Evolutionary conservation across 1,140 invertebrate species (phyloP), one percentile per base, ranked within the genome.

Genomic region (Saxidomus purpurata): DNA sequence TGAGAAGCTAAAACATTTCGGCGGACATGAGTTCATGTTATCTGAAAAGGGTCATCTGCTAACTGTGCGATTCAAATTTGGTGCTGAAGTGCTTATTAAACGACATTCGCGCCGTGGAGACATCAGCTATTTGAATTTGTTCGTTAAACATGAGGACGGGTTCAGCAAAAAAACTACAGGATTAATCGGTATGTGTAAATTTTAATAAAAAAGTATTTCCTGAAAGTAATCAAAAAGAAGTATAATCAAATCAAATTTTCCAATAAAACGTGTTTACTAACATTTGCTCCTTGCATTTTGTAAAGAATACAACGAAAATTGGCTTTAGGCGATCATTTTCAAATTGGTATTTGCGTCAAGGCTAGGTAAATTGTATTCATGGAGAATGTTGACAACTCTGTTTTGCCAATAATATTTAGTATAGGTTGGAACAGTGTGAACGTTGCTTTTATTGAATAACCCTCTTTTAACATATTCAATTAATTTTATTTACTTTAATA

Each of bases 131-230:
- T 47, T 86, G 6, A 74, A 71, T 22, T 22, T 86, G 0, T 86
- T 36, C 25, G 43, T 86, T 0, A 74, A 86, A 15, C 67, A 76
- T 55, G 83, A 86, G 55, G 69, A 86, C n/a, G 67, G 67, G 17
- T 86, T 86, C 38, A 86, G 83, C 36, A 74, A 74, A 34, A 40
- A 31, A n/a, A 31, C 83, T 6, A 69, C 40, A 8, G 83, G 83
- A 43, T 61, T 86, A 36, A 67, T 86, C 25, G 83, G 83, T 86
- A 86, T 36, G 47, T 34, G 36, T n/a, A n/a, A n/a, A n/a, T n/a
- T n/a, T n/a, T n/a, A n/a, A n/a, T n/a, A n/a, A n/a, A n/a, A n/a
- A n/a, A n/a, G n/a, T n/a, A n/a, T n/a, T n/a, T n/a, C n/a, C n/a
- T n/a, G n/a, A n/a, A n/a, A n/a, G n/a, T n/a, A n/a, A n/a, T n/a